Evolutionary conservation across 2,113 vertebrate genomes (phyloP).

Genomic region (Anolis sagrei): DNA sequence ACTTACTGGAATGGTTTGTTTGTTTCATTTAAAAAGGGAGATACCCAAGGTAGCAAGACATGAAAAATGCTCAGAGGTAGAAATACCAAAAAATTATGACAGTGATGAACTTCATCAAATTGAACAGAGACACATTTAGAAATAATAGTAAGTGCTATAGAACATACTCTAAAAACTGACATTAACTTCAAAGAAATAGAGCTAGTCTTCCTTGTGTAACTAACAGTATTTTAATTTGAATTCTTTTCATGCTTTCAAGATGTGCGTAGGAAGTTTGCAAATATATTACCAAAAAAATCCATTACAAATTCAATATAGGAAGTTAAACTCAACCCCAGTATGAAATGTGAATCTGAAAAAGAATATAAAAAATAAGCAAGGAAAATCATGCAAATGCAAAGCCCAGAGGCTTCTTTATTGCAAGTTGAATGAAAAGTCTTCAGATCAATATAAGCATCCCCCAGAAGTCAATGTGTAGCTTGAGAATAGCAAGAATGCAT

Average conservation of each 20-base stretch:
- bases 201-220: not conserved
- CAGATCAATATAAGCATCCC: constrained; percentile 45
- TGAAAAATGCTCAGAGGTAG: not conserved
- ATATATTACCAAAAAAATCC: not conserved
- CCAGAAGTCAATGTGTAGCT: constrained; percentile 30
- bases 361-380: constrained; percentile 11
- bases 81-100: constrained; percentile 4
- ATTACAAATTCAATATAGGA: not conserved
- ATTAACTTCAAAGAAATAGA: constrained; percentile 22
- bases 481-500: constrained; percentile 11
- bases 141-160: constrained; percentile 11
- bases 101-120: not conserved
- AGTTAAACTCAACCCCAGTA: not conserved
- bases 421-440: constrained; percentile 45
- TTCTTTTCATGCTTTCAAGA: not conserved
- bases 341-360: not conserved
- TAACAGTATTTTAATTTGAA: constrained; percentile 11
- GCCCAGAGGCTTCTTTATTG: not conserved
- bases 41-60: not conserved
- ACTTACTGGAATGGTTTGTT: too few relatives aligned
- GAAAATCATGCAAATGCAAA: constrained; percentile 34
- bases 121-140: constrained; percentile 33
- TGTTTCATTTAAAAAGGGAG: too few relatives aligned
- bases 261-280: constrained; percentile 1
- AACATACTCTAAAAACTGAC: too few relatives aligned